phyloP scores from a whole-genome alignment of 2,888 invertebrate species.

The Brachyptera risi region DNA sequence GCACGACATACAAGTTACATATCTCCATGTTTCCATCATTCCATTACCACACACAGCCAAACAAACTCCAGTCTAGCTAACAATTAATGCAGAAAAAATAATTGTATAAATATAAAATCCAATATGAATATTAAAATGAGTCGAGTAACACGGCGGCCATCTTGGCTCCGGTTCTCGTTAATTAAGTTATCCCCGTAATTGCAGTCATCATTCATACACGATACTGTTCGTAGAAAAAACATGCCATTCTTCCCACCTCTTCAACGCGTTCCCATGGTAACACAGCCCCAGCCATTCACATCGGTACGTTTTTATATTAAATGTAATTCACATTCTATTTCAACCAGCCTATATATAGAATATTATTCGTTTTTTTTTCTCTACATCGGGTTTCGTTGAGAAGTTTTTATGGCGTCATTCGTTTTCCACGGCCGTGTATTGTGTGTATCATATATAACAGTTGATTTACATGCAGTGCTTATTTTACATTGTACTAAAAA shows the following conservation, averaged over 20 bases:
- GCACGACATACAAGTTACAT: too few species aligned
- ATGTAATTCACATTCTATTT: constrained; percentile 29
- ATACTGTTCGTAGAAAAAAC: constrained; percentile 19
- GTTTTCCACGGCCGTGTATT: constrained; percentile 18
- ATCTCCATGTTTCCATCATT: too few species aligned
- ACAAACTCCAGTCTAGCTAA: too few species aligned
- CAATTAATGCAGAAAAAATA: too few species aligned
- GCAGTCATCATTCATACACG: constrained; percentile 25
- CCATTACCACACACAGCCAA: too few species aligned
- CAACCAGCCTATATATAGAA: constrained; percentile 15
- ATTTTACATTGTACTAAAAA: constrained; percentile 29
- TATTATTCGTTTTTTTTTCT: constrained; percentile 18
- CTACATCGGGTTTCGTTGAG: constrained; percentile 8
- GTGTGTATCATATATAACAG: constrained; percentile 29
- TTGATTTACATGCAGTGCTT: constrained; percentile 29
- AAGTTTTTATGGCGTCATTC: constrained; percentile 31
- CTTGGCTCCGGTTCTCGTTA: constrained; percentile 24
- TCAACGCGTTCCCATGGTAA: too few species aligned
- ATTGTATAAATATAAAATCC: too few species aligned
- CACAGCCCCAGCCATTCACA: constrained; percentile 29
- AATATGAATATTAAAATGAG: too few species aligned
- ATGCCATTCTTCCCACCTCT: constrained; percentile 19
- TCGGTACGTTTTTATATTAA: constrained; percentile 27
- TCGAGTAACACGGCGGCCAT: constrained; percentile 28
- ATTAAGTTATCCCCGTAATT: constrained; percentile 27